Evolutionary conservation across 2,113 vertebrate species (phyloP).

Genomic region (Bubo blakistoni): DNA sequence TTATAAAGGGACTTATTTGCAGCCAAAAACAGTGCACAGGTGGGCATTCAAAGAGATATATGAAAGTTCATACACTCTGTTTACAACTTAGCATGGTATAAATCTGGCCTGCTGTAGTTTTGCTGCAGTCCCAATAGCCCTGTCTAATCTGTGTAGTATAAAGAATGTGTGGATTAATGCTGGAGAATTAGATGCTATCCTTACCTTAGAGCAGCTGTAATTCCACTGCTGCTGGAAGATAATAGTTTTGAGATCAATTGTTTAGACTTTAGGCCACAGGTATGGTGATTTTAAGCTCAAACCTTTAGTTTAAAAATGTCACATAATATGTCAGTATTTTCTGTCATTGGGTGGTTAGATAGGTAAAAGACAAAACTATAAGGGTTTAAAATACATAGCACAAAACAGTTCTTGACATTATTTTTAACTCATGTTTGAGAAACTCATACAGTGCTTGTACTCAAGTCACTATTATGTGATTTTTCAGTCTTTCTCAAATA

Average conservation of each 20-base stretch:
- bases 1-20: slow-evolving; percentile 22
- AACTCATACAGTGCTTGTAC: not conserved
- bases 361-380: not conserved
- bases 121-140: not conserved
- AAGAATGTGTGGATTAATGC: slow-evolving; percentile 34
- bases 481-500: not conserved
- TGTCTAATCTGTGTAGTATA: slow-evolving; percentile 9
- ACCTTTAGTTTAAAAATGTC: not conserved
- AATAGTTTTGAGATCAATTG: slow-evolving; percentile 52
- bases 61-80: slow-evolving; percentile 24
- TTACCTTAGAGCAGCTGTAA: slow-evolving; percentile 20
- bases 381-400: not conserved
- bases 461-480: not conserved
- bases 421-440: not conserved
- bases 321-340: not conserved
- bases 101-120: slow-evolving; percentile 19
- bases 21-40: not conserved
- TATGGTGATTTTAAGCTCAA: not conserved
- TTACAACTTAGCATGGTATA: slow-evolving; percentile 29
- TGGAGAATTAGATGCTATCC: slow-evolving; percentile 33
- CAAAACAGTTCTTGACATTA: not conserved
- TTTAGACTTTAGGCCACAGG: not conserved
- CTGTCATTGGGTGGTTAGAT: not conserved
- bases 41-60: slow-evolving; percentile 40
- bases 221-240: slow-evolving; percentile 14